Base-by-base conservation (phyloP, 2,797 vertebrate species). In the Hypotaenidia philippensis region DNA sequence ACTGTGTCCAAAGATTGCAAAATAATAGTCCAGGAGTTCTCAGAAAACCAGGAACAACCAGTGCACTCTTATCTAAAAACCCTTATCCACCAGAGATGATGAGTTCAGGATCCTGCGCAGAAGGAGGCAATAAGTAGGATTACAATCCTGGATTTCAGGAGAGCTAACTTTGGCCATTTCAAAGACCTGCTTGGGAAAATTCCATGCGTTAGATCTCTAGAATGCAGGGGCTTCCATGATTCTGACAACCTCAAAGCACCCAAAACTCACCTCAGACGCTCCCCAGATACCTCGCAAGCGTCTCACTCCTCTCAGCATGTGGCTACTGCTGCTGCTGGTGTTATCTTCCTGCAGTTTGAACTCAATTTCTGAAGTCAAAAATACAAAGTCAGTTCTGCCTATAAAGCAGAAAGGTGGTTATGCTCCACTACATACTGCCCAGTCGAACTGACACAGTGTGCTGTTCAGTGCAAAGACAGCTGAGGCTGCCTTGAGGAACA, bases 381-480 rank as follows among this genome's bases (percentile, higher is more conserved):
- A 19, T 11, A 40, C 36, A 19, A 40, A 8, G 19, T 61, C n/a
- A 31, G 17, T 16, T 63, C 68, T 79, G 7, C 13, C 36, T 52
- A 32, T 38, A 57, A 63, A 53, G 6, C 26, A 64, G 63, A 64
- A 87, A 66, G 47, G 29, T 32, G 22, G 7, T 14, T 79, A 18
- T 19, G 23, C 10, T n/a, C 20, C 25, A 6, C 23, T 20, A 6
- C 8, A 12, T 22, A 8, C 38, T 25, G 34, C 19, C 38, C 5
- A 1, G n/a, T 36, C 23, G 32, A 10, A 45, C 9, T 26, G 40
- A 19, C 27, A 32, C 4, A 23, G 13, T 10, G 29, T 52, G 44
- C 13, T 3, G 0, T 19, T 40, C 52, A 27, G 11, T 9, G 32
- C 3, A 10, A 61, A 27, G 26, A 26, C 3, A 47, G 12, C 26